Conservation (phyloP, 2,113 vertebrate genomes). For the Chaetops frenatus region DNA sequence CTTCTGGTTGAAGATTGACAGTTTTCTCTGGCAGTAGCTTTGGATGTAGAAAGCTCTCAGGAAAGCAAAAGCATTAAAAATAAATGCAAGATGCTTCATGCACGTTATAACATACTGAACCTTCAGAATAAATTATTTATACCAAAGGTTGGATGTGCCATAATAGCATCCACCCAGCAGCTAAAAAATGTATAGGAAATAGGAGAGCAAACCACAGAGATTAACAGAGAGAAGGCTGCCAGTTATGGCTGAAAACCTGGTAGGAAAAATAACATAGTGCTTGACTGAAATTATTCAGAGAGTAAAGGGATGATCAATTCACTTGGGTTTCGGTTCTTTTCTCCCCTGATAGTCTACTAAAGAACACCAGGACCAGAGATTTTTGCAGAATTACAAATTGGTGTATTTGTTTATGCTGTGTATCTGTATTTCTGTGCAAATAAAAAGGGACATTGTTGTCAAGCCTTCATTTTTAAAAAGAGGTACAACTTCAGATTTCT, state of each 20-base stretch:
- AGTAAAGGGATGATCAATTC: not conserved
- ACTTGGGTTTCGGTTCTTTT: not conserved
- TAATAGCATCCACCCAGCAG: conserved; percentile 26
- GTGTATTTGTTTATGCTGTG: not conserved
- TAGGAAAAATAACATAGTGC: not conserved
- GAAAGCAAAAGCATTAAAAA: conserved; percentile 48
- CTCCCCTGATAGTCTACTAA: not conserved
- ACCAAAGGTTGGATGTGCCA: not conserved
- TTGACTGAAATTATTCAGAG: not conserved
- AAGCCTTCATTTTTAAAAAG: not conserved
- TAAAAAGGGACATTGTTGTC: not conserved
- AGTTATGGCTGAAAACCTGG: not conserved
- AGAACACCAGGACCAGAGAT: not conserved
- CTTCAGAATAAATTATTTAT: conserved; percentile 56
- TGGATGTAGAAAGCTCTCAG: conserved; percentile 31
- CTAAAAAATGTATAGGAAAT: conserved; percentile 11
- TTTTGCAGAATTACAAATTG: not conserved
- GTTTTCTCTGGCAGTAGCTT: conserved; percentile 1
- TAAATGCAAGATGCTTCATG: conserved; percentile 25
- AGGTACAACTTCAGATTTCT: not conserved
- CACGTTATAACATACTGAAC: conserved; percentile 21
- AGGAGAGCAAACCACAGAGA: not conserved
- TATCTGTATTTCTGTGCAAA: not conserved
- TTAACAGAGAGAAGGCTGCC: not conserved
- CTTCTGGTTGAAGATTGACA: not conserved